Percentiles rank a stretch among this genome's conserved stretches.
phyloP scores from a whole-genome alignment of 2,113 vertebrate species.

The Prinia subflava region DNA sequence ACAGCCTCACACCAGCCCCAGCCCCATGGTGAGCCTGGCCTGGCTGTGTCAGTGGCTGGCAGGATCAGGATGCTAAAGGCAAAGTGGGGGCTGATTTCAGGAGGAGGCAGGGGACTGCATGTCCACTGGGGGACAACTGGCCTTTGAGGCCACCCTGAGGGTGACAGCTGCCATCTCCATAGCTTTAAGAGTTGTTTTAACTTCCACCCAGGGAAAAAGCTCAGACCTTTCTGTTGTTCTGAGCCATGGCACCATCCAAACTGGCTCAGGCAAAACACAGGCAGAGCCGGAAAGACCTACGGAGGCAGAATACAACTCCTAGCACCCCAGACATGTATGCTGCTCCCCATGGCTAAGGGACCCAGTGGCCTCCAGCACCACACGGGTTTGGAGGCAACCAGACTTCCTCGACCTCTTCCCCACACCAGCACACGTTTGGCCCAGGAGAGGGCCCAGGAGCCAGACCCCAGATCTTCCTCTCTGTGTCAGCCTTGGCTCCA shows the following conservation, averaged over 20 bases:
- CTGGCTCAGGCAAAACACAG: neutral
- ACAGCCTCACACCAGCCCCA: accelerated
- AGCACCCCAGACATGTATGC: neutral
- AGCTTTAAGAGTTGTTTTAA: neutral
- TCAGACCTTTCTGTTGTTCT: neutral
- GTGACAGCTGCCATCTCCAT: neutral
- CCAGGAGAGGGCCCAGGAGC: neutral
- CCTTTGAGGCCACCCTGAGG: neutral
- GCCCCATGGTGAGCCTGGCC: accelerated
- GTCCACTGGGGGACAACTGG: neutral
- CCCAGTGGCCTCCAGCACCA: accelerated
- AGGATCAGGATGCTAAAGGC: neutral
- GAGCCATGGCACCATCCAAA: neutral
- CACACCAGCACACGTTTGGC: neutral
- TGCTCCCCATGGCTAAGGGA: neutral
- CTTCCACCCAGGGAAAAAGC: neutral
- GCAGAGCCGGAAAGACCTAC: neutral
- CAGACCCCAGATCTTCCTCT: neutral
- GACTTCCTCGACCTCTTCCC: neutral
- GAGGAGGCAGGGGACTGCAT: neutral
- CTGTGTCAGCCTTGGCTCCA: neutral
- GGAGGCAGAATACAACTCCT: neutral
- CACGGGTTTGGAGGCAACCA: accelerated
- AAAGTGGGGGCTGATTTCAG: neutral
- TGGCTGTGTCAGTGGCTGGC: neutral